Evolutionary conservation across 2,888 invertebrate genomes (phyloP).

Genomic region (Alviniconcha strummeri): DNA sequence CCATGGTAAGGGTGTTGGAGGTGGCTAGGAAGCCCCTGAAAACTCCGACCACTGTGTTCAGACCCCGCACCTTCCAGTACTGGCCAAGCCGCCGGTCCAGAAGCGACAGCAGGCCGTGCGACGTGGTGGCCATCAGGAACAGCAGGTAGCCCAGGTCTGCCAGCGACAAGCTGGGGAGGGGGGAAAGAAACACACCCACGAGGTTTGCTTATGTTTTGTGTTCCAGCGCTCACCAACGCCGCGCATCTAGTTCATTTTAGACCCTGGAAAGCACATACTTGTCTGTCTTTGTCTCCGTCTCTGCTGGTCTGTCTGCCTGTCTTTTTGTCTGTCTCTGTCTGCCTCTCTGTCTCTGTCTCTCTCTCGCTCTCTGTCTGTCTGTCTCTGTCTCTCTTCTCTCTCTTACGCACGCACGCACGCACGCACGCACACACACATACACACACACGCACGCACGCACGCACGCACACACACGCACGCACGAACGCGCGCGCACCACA

Average conservation of each 20-base stretch:
- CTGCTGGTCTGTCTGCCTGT: background rate
- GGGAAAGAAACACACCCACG: too few relatives aligned
- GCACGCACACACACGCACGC: background rate
- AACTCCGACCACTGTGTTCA: background rate
- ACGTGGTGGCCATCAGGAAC: background rate
- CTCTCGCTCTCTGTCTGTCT: too few relatives aligned
- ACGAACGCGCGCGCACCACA: background rate
- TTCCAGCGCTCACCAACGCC: too few relatives aligned
- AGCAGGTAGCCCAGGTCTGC: constrained; percentile 6
- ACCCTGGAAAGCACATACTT: too few relatives aligned
- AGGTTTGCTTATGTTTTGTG: too few relatives aligned
- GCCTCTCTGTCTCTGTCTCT: background rate
- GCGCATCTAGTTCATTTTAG: too few relatives aligned
- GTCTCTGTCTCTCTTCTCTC: background rate
- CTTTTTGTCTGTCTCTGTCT: background rate
- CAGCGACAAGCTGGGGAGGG: background rate
- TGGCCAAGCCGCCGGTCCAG: background rate
- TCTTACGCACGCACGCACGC: background rate
- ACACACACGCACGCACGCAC: background rate
- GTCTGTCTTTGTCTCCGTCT: background rate
- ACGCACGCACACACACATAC: background rate
- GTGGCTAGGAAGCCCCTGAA: background rate
- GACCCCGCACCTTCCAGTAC: background rate
- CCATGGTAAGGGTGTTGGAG: constrained; percentile 11
- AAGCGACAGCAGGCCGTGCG: background rate